Percentiles rank a stretch among this genome's conserved stretches.
phyloP scores from a whole-genome alignment of 2,797 vertebrate genomes.

The Bryconaethiops microstoma region DNA sequence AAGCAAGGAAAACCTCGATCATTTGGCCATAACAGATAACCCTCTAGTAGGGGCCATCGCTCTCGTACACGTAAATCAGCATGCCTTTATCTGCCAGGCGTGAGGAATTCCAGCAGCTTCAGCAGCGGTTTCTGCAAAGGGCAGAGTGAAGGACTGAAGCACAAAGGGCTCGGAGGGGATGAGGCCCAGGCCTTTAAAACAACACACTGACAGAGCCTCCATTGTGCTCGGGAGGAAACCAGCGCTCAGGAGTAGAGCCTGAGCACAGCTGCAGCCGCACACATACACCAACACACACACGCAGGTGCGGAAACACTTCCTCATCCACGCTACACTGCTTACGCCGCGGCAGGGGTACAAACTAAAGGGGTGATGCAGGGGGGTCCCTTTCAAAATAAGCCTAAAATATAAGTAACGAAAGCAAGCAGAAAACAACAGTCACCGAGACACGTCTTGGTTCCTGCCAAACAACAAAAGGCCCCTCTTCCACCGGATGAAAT shows the following conservation, averaged over 20 bases:
- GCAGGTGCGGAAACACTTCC: constrained; percentile 1
- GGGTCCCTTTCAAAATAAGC: neutral
- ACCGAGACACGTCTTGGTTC: no score
- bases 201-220: constrained; percentile 77
- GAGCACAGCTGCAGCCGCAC: constrained; percentile 68
- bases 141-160: constrained; percentile 31
- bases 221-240: constrained; percentile 78
- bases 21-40: neutral
- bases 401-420: neutral
- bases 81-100: constrained; percentile 23
- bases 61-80: constrained; percentile 14
- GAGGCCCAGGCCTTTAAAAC: constrained; percentile 76
- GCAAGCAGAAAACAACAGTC: neutral
- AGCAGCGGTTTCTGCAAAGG: constrained; percentile 33
- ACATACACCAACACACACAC: neutral
- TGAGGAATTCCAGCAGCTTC: constrained; percentile 9
- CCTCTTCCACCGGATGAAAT: no score
- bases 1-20: constrained; percentile 26
- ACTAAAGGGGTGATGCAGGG: neutral
- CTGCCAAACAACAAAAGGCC: no score
- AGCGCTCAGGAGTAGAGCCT: constrained; percentile 63
- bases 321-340: neutral
- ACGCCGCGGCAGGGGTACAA: neutral
- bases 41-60: neutral
- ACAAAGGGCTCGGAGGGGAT: constrained; percentile 71